Percentiles rank a stretch among this genome's conserved stretches.
phyloP scores from a whole-genome alignment of 2,113 vertebrate species.

The Archocentrus centrarchus region DNA sequence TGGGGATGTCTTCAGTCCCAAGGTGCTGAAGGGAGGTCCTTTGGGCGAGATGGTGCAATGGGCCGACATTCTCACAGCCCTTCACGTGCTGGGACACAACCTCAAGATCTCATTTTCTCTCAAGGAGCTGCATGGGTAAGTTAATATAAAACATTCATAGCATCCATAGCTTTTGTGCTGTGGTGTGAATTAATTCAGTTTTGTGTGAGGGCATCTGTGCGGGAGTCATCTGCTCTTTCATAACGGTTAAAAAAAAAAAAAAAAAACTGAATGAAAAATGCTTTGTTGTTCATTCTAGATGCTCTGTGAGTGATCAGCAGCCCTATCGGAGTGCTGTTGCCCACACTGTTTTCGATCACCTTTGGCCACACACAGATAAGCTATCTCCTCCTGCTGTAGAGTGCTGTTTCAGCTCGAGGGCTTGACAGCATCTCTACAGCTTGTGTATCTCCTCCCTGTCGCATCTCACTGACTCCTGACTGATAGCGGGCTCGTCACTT shows the following conservation, averaged over 20 bases:
- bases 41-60: constrained; percentile 99
- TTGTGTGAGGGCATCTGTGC: not conserved
- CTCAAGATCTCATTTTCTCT: constrained; percentile 93
- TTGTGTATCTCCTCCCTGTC: constrained; percentile 28
- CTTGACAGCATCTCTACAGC: constrained; percentile 47
- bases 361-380: constrained; percentile 40
- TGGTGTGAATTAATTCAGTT: not conserved
- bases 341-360: constrained; percentile 35
- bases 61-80: constrained; percentile 94
- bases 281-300: not conserved
- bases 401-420: constrained; percentile 39
- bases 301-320: constrained; percentile 4
- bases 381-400: constrained; percentile 36
- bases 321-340: not conserved
- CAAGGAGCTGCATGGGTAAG: constrained; percentile 97
- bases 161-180: not conserved
- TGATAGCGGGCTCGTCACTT: constrained; percentile 44
- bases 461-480: constrained; percentile 47
- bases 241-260: not conserved
- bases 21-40: constrained; percentile 95
- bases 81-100: constrained; percentile 92
- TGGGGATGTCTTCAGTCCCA: constrained; percentile 94
- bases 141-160: not conserved
- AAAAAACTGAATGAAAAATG: not conserved
- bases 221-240: not conserved